A percentile compares a stretch with the other conserved stretches of the same genome.
These are phyloP conservation scores for Drosophila greeni DNA, from an alignment of 2,888 invertebrate genomes.

Conservation along the genomic window DNA sequence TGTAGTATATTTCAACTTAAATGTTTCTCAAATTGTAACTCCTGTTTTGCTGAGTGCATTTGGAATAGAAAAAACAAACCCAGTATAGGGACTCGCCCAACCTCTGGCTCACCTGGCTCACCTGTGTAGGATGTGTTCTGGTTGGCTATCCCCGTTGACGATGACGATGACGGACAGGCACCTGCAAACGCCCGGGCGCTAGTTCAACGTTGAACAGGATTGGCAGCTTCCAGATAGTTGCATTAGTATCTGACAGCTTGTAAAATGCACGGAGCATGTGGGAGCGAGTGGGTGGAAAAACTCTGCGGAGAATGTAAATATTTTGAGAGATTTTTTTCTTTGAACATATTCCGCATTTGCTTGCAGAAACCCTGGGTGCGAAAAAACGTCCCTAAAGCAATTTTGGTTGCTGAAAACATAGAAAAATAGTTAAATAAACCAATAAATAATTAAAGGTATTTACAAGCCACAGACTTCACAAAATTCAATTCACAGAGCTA, in stretches of 20 bases:
- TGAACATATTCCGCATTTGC: constrained; percentile 13
- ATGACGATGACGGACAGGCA: constrained; percentile 42
- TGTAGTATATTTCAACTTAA: too few relatives aligned
- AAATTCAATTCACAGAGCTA: constrained; percentile 6
- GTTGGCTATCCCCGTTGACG: constrained; percentile 32
- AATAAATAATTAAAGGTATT: not conserved
- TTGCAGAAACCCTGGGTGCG: not conserved
- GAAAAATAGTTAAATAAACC: not conserved
- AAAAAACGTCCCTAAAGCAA: not conserved
- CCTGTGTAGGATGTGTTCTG: constrained; percentile 41
- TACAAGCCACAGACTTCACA: not conserved
- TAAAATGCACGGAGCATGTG: constrained; percentile 17
- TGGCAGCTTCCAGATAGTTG: constrained; percentile 53
- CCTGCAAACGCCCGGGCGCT: constrained; percentile 28
- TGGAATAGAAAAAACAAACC: not conserved
- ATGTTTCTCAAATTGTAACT: too few relatives aligned
- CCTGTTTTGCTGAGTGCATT: not conserved
- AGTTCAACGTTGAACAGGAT: constrained; percentile 41
- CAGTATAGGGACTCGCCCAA: constrained; percentile 6
- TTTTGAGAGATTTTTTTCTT: constrained; percentile 43
- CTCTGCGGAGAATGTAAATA: constrained; percentile 41
- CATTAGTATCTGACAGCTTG: constrained; percentile 49
- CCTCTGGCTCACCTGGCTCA: constrained; percentile 24
- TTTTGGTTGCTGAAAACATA: not conserved
- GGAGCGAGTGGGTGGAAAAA: not conserved